Evolutionary conservation across 2,113 vertebrate species (phyloP).

Genomic region (Hydrolagus affinis): DNA sequence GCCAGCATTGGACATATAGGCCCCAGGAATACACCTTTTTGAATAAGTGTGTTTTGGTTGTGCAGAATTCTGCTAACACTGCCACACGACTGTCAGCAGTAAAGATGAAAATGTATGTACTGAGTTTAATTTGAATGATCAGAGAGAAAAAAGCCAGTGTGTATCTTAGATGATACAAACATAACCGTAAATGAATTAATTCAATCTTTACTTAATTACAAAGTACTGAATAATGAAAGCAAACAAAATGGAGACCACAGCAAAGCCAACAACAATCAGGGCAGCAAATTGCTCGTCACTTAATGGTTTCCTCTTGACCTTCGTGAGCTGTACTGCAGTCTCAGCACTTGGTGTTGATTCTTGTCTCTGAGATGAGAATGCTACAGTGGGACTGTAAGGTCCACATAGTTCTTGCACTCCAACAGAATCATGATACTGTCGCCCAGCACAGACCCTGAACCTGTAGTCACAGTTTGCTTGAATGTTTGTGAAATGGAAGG

Average conservation of each 20-base stretch:
- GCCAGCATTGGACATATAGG: conserved; percentile 46
- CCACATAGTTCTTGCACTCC: conserved; percentile 56
- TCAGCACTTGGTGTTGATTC: conserved; percentile 35
- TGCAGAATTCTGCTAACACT: conserved; percentile 42
- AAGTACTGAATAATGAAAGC: conserved; percentile 63
- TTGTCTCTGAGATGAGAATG: conserved; percentile 50
- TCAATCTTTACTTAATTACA: conserved; percentile 57
- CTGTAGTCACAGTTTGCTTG: conserved; percentile 54
- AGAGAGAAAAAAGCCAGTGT: conserved; percentile 45
- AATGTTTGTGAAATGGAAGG: conserved; percentile 51
- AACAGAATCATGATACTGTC: conserved; percentile 50
- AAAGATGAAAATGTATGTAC: conserved; percentile 39
- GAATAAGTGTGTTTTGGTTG: conserved; percentile 37
- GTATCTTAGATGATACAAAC: conserved; percentile 34
- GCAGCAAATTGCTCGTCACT: conserved; percentile 55
- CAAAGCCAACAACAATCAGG: conserved; percentile 55
- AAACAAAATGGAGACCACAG: conserved; percentile 55
- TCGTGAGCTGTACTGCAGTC: conserved; percentile 24
- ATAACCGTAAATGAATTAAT: not conserved
- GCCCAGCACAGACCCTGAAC: conserved; percentile 54
- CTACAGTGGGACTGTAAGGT: conserved; percentile 53
- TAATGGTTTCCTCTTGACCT: conserved; percentile 41
- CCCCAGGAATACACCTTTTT: conserved; percentile 42
- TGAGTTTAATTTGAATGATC: conserved; percentile 43
- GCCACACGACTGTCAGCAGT: conserved; percentile 43